These are phyloP conservation scores for Perodicticus potto DNA, from an alignment of 2,797 vertebrate genomes.

Conservation along the genomic window DNA sequence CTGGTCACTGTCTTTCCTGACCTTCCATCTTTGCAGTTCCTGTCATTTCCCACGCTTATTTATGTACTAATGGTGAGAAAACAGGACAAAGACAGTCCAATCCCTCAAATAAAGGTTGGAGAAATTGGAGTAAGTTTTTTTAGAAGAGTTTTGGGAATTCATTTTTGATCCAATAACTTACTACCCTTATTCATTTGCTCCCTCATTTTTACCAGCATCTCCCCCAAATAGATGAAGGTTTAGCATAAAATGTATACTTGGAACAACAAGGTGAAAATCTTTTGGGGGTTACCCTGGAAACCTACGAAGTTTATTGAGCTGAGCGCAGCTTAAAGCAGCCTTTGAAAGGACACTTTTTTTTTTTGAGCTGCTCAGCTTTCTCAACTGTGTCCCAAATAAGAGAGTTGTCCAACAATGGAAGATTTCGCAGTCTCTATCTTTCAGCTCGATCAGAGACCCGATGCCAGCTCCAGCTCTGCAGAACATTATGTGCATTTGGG, in stretches of 20 bases:
- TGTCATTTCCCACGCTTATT: background rate
- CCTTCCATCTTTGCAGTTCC: background rate
- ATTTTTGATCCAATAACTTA: background rate
- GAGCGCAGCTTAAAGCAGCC: background rate
- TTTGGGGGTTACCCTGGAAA: background rate
- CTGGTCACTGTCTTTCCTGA: background rate
- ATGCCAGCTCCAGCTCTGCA: background rate
- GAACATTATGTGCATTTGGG: background rate
- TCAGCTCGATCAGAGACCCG: background rate
- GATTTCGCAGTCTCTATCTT: conserved; percentile 1
- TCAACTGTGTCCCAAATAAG: background rate
- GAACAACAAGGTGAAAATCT: background rate
- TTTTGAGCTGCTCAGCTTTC: background rate
- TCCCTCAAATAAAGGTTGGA: background rate
- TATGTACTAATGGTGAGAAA: background rate
- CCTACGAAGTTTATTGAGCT: background rate
- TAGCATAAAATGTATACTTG: background rate
- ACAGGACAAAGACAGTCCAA: background rate
- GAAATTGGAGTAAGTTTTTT: background rate
- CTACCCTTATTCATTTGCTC: background rate
- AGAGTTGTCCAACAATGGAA: background rate
- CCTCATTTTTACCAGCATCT: background rate
- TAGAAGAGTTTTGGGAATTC: background rate
- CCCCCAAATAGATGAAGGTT: background rate
- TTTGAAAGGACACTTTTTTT: background rate